These are phyloP conservation scores for Morone saxatilis DNA, from an alignment of 2,113 vertebrate species.

Conservation along the genomic window DNA sequence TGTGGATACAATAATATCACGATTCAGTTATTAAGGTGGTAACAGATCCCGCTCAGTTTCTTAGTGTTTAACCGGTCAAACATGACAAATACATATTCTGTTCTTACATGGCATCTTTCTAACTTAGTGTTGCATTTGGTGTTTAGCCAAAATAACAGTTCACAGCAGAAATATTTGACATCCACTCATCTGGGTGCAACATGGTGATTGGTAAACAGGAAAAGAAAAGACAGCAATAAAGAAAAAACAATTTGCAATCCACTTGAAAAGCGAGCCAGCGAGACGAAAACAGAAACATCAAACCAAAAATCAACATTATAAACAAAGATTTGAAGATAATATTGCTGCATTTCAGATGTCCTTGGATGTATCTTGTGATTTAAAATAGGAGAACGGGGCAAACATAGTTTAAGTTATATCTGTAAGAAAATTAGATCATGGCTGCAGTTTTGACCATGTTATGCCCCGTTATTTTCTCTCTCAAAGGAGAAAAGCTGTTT, in stretches of 20 bases:
- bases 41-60: background rate
- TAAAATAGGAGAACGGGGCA: constrained; percentile 7
- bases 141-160: background rate
- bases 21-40: background rate
- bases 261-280: background rate
- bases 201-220: constrained; percentile 9
- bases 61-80: background rate
- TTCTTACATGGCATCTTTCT: background rate
- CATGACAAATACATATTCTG: constrained; percentile 8
- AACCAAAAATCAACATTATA: background rate
- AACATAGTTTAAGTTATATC: constrained; percentile 9
- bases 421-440: constrained; percentile 2
- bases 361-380: constrained; percentile 21
- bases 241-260: constrained; percentile 7
- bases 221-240: background rate
- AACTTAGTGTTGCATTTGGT: background rate
- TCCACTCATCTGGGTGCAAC: constrained; percentile 3
- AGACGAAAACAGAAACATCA: background rate
- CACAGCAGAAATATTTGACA: background rate
- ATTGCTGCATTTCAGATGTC: constrained; percentile 3
- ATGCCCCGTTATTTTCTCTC: constrained; percentile 3
- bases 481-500: constrained; percentile 36
- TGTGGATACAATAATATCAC: background rate
- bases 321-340: constrained; percentile 6
- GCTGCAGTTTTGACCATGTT: constrained; percentile 8